Evolutionary conservation across 2,113 vertebrate genomes (phyloP).

Genomic region (Nematolebias whitei): DNA sequence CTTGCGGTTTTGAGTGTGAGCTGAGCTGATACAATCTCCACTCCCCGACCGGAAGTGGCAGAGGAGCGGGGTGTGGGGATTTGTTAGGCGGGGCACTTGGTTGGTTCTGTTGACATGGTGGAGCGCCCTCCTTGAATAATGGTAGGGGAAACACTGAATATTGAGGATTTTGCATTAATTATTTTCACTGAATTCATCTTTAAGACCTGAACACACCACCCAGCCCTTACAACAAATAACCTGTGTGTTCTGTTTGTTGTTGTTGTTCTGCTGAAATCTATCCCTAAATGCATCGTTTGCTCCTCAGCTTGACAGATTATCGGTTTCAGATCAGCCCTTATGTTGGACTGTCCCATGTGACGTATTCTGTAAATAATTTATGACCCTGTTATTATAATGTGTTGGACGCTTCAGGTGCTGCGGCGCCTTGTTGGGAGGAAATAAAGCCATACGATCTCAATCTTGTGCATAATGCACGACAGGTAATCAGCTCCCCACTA

Average conservation of each 20-base stretch:
- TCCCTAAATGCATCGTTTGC: not conserved
- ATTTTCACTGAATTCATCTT: too few species aligned
- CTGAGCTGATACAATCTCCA: too few species aligned
- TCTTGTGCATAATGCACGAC: slow-evolving; percentile 54
- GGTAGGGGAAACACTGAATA: too few species aligned
- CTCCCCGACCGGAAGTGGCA: too few species aligned
- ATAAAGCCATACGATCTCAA: slow-evolving; percentile 32
- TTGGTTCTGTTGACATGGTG: too few species aligned
- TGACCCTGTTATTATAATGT: slow-evolving; percentile 9
- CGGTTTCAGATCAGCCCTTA: not conserved
- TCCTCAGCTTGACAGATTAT: not conserved
- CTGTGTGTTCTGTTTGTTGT: not conserved
- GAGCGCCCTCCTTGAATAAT: too few species aligned
- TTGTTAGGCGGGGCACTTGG: too few species aligned
- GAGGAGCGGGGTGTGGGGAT: too few species aligned
- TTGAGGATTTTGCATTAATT: too few species aligned
- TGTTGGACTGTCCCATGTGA: not conserved
- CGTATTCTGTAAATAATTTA: slow-evolving; percentile 33
- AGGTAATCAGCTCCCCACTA: slow-evolving; percentile 48
- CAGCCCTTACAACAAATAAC: not conserved
- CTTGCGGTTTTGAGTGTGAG: too few species aligned
- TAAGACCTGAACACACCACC: too few species aligned
- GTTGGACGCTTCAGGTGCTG: slow-evolving; percentile 16
- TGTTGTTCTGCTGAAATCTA: not conserved
- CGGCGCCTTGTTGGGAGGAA: slow-evolving; percentile 30